Percentiles rank a stretch among this genome's conserved stretches.
These are phyloP conservation scores for Hyppa rectilinea DNA, from an alignment of 2,888 invertebrate species.

Conservation along the genomic window DNA sequence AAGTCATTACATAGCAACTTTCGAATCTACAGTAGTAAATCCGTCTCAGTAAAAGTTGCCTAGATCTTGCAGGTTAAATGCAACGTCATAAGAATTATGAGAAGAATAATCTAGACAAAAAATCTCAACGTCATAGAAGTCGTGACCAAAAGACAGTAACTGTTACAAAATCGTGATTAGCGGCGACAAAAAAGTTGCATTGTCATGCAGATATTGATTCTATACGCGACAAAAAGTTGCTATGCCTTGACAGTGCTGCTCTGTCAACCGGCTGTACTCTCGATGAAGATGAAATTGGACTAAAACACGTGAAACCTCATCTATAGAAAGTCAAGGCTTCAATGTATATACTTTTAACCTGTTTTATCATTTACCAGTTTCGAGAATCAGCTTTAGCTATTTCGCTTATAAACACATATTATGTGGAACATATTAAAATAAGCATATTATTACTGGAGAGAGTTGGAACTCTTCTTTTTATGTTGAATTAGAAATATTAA, in stretches of 20 bases:
- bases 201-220: slow-evolving; percentile 14
- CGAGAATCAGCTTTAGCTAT: slow-evolving; percentile 61
- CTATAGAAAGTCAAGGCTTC: slow-evolving; percentile 78
- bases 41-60: slow-evolving; percentile 53
- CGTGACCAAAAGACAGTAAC: slow-evolving; percentile 26
- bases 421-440: slow-evolving; percentile 80
- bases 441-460: slow-evolving; percentile 73
- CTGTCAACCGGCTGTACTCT: slow-evolving; percentile 59
- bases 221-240: slow-evolving; percentile 27
- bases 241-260: slow-evolving; percentile 27
- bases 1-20: slow-evolving; percentile 56
- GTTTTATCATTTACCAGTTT: slow-evolving; percentile 72
- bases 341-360: slow-evolving; percentile 76
- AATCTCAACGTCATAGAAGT: slow-evolving; percentile 33
- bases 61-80: slow-evolving; percentile 31
- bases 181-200: slow-evolving; percentile 8
- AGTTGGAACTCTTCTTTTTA: slow-evolving; percentile 44
- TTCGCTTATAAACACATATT: slow-evolving; percentile 74
- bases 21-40: slow-evolving; percentile 39
- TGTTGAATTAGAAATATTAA: slow-evolving; percentile 30
- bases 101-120: slow-evolving; percentile 24
- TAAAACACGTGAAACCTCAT: slow-evolving; percentile 77
- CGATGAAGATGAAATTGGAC: slow-evolving; percentile 76
- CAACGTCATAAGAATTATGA: slow-evolving; percentile 28
- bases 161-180: slow-evolving; percentile 30